Conservation (phyloP, 2,113 vertebrate species). For the Tragelaphus strepsiceros region DNA sequence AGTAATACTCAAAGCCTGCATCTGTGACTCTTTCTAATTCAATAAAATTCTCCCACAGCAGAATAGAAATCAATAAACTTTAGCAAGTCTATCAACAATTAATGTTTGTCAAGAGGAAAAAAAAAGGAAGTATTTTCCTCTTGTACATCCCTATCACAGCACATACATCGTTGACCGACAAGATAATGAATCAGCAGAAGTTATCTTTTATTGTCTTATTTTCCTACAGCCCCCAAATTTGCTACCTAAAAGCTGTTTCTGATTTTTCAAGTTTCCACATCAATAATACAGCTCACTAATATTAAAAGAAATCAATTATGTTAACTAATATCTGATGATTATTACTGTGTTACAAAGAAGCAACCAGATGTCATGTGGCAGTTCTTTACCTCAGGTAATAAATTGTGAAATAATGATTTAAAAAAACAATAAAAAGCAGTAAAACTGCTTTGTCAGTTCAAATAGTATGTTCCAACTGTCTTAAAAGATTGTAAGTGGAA, state of each 20-base stretch:
- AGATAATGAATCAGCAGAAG: slow-evolving; percentile 12
- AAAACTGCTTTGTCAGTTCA: not conserved
- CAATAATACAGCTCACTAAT: not conserved
- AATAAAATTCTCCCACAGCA: not conserved
- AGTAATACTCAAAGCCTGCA: not conserved
- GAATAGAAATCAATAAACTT: slow-evolving; percentile 21
- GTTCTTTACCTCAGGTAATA: not conserved
- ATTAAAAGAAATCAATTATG: not conserved
- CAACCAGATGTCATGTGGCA: not conserved
- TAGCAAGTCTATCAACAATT: not conserved
- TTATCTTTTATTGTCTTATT: not conserved
- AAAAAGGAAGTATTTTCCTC: not conserved
- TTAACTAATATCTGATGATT: not conserved
- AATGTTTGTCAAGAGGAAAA: slow-evolving; percentile 4
- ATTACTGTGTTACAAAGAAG: slow-evolving; percentile 10
- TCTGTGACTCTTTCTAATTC: not conserved
- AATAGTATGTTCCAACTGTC: not conserved
- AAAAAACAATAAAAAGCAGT: not conserved
- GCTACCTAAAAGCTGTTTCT: not conserved
- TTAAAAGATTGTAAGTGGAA: not conserved
- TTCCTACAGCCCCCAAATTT: not conserved
- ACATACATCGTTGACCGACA: not conserved
- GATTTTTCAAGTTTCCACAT: not conserved
- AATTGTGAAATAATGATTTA: slow-evolving; percentile 41
- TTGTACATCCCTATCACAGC: not conserved